These are phyloP conservation scores for Myotis daubentonii DNA, from an alignment of 2,797 vertebrate species.

Conservation along the genomic window DNA sequence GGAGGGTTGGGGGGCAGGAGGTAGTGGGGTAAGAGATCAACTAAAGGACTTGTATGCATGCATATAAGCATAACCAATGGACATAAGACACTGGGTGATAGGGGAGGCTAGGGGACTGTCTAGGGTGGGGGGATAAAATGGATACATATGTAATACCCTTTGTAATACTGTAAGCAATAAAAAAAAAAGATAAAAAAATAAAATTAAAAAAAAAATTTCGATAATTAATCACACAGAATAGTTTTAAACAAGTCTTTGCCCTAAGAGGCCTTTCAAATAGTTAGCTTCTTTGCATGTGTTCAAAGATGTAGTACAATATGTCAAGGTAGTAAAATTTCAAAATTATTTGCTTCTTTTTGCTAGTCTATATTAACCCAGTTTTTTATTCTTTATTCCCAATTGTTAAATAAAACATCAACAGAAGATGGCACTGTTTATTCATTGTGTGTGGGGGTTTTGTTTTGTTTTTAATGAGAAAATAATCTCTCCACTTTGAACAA, in stretches of 20 bases:
- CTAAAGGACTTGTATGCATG: too few relatives aligned
- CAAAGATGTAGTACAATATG: slow-evolving; percentile 31
- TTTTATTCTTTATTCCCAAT: background rate
- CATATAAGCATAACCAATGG: too few relatives aligned
- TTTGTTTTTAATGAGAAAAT: background rate
- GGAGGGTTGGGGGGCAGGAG: too few relatives aligned
- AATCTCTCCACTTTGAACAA: background rate
- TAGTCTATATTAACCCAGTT: slow-evolving; percentile 14
- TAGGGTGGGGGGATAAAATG: too few relatives aligned
- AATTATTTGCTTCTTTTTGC: slow-evolving; percentile 40
- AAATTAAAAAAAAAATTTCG: slow-evolving; percentile 38
- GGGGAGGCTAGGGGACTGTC: too few relatives aligned
- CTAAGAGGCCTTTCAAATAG: slow-evolving; percentile 63
- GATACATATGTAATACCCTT: too few relatives aligned
- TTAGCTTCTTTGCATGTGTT: slow-evolving; percentile 56
- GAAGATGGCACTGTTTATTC: slow-evolving; percentile 75
- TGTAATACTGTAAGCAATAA: too few relatives aligned
- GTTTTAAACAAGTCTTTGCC: slow-evolving; percentile 40
- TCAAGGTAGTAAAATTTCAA: slow-evolving; percentile 33
- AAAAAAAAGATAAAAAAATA: too few relatives aligned
- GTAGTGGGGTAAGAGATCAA: too few relatives aligned
- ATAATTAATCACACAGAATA: slow-evolving; percentile 56
- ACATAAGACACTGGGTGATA: too few relatives aligned
- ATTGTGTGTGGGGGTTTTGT: background rate
- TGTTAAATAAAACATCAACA: slow-evolving; percentile 67